phyloP scores from a whole-genome alignment of 2,113 vertebrate genomes.

The Cochlearius cochlearius region DNA sequence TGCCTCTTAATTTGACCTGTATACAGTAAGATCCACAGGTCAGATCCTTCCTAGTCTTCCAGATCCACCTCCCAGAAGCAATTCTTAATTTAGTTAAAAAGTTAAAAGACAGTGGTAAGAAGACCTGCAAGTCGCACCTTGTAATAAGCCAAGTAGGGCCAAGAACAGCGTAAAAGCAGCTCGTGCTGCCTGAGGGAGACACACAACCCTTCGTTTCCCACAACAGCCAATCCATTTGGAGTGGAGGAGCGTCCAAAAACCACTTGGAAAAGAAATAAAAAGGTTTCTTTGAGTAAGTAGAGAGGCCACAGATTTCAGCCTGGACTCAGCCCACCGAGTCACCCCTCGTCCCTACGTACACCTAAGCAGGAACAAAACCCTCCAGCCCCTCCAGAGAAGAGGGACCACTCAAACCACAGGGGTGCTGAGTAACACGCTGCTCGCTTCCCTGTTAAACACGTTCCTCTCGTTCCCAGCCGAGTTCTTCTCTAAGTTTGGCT shows the following conservation, averaged over 20 bases:
- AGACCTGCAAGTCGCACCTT: not conserved
- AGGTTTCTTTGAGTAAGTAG: not conserved
- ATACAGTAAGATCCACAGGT: not conserved
- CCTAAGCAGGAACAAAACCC: not conserved
- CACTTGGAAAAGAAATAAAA: not conserved
- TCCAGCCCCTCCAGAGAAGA: not conserved
- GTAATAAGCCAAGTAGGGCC: not conserved
- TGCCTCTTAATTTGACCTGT: not conserved
- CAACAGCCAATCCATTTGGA: fast-evolving
- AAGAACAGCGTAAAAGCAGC: not conserved
- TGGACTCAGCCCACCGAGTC: not conserved
- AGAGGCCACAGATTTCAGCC: not conserved
- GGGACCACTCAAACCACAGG: not conserved
- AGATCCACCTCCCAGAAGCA: not conserved
- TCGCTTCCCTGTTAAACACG: not conserved
- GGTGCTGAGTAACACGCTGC: not conserved
- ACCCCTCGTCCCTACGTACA: not conserved
- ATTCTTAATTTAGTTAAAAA: not conserved
- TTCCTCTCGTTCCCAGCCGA: not conserved
- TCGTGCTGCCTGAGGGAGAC: not conserved
- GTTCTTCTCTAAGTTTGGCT: not conserved
- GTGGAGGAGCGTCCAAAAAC: not conserved
- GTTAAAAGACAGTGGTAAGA: not conserved
- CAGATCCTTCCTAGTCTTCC: not conserved
- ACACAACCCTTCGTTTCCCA: not conserved